These are phyloP conservation scores for Oryzias woworae DNA, from an alignment of 2,113 vertebrate species.

Conservation along the genomic window DNA sequence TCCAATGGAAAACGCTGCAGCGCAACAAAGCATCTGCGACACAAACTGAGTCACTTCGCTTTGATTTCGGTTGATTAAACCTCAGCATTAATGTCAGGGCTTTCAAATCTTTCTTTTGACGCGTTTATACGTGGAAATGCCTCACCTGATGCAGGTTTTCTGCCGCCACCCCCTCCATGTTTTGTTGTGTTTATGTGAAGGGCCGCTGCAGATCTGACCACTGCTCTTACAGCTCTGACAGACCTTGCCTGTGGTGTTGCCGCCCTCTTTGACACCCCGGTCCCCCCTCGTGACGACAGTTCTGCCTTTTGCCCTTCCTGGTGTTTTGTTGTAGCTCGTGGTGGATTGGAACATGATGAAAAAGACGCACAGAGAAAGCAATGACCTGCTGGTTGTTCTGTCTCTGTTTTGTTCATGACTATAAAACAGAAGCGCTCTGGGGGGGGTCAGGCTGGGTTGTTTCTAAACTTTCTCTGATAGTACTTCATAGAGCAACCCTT, in stretches of 20 bases:
- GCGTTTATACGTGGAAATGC: background rate
- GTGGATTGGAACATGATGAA: slow-evolving; percentile 47
- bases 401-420: slow-evolving; percentile 11
- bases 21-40: background rate
- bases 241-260: slow-evolving; percentile 57
- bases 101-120: background rate
- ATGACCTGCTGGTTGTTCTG: slow-evolving; percentile 28
- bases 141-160: background rate
- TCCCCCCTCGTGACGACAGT: slow-evolving; percentile 37
- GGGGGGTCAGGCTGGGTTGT: slow-evolving; percentile 12
- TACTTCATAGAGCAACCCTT: background rate
- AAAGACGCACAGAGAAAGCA: slow-evolving; percentile 19
- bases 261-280: slow-evolving; percentile 43
- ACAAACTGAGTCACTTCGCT: background rate
- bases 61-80: slow-evolving; percentile 3
- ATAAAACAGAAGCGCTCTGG: background rate
- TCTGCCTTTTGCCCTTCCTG: slow-evolving; percentile 45
- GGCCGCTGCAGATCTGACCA: slow-evolving; percentile 19
- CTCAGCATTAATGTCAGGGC: background rate
- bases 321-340: slow-evolving; percentile 31
- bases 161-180: background rate
- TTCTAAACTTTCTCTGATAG: background rate
- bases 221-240: slow-evolving; percentile 22
- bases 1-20: background rate
- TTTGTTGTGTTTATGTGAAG: slow-evolving; percentile 10